These are phyloP conservation scores for Osmoderma eremita DNA, from an alignment of 2,888 invertebrate genomes.

Conservation along the genomic window DNA sequence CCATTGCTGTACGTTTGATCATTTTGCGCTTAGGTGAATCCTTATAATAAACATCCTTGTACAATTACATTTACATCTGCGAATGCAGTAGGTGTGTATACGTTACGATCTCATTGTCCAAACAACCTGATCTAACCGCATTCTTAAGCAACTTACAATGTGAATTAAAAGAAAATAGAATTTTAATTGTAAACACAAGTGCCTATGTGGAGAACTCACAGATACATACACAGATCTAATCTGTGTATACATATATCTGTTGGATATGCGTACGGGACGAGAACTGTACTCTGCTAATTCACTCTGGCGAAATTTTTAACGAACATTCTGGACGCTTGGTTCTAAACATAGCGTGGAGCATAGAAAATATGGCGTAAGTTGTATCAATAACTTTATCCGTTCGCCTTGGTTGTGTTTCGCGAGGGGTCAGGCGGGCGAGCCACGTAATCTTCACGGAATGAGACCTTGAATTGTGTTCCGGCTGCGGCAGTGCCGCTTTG, in stretches of 20 bases:
- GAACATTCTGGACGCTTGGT: conserved; percentile 36
- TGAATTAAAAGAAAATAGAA: conserved; percentile 15
- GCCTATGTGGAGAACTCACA: too few relatives aligned
- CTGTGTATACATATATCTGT: neutral
- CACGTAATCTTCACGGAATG: conserved; percentile 53
- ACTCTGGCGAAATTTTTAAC: conserved; percentile 25
- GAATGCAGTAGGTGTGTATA: too few relatives aligned
- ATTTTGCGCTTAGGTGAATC: too few relatives aligned
- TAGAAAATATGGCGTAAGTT: conserved; percentile 44
- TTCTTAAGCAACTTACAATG: neutral
- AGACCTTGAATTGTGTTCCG: conserved; percentile 53
- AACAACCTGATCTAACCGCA: neutral
- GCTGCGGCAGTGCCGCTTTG: conserved; percentile 49
- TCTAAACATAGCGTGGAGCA: conserved; percentile 38
- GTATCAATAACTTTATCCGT: conserved; percentile 48
- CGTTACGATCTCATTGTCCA: too few relatives aligned
- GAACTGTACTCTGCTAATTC: conserved; percentile 20
- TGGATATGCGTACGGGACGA: neutral
- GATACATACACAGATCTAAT: too few relatives aligned
- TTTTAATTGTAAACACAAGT: conserved; percentile 1
- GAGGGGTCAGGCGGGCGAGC: conserved; percentile 42
- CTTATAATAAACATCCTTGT: too few relatives aligned
- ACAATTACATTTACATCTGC: too few relatives aligned
- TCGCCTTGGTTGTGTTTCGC: conserved; percentile 44
- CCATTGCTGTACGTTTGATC: too few relatives aligned